phyloP scores from a whole-genome alignment of 37 sponge, comb jelly and placozoan species.

The Amphimedon queenslandica region DNA sequence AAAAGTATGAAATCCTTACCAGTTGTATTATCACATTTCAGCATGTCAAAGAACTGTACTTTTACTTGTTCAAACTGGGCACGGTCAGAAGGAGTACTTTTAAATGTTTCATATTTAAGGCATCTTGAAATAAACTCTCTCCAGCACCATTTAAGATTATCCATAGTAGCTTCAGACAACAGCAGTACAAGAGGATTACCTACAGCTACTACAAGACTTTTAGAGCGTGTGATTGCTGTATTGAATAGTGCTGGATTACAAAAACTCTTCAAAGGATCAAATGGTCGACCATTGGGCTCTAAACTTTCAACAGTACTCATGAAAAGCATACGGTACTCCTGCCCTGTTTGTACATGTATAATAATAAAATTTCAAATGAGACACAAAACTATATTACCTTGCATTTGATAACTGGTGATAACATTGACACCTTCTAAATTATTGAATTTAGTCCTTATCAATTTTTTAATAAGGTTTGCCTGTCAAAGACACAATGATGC shows the following conservation, averaged over 20 bases:
- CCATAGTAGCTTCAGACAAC: constrained; percentile 28
- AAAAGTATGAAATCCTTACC: too few species aligned
- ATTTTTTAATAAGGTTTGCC: too few species aligned
- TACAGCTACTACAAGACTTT: constrained; percentile 54
- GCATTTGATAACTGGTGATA: background rate
- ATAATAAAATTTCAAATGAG: background rate
- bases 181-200: constrained; percentile 57
- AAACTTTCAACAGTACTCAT: constrained; percentile 61
- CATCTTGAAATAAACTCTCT: constrained; percentile 35
- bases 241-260: constrained; percentile 71
- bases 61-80: too few species aligned
- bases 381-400: background rate
- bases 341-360: constrained; percentile 21
- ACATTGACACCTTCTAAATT: background rate
- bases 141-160: constrained; percentile 45
- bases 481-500: too few species aligned
- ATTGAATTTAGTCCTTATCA: too few species aligned
- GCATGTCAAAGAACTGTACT: too few species aligned
- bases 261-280: constrained; percentile 64
- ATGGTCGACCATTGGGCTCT: constrained; percentile 12
- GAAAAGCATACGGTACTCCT: constrained; percentile 54
- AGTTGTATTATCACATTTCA: too few species aligned
- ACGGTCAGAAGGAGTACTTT: too few species aligned
- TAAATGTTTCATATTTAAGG: constrained; percentile 19
- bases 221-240: constrained; percentile 64